A percentile compares a stretch with the other conserved stretches of the same genome.
Conservation (phyloP, 2,113 vertebrate species). For the Speoplatyrhinus poulsoni region DNA sequence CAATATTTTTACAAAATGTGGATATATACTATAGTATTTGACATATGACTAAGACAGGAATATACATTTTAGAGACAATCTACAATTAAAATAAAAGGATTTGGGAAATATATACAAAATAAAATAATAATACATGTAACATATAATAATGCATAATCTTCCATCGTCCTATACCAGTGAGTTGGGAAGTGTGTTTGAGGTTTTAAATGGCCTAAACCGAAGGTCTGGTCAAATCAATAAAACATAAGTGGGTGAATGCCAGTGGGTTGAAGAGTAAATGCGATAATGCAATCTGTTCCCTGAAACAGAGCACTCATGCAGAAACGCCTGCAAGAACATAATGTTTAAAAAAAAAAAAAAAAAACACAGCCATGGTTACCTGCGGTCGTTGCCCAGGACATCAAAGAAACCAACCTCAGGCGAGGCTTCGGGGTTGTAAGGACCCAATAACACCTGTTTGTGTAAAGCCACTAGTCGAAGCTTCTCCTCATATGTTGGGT, state of each 20-base stretch:
- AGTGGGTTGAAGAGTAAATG: background rate
- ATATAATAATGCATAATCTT: too few species aligned
- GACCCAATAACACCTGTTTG: slow-evolving; percentile 91
- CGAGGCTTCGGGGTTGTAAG: slow-evolving; percentile 93
- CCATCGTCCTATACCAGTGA: background rate
- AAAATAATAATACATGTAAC: too few species aligned
- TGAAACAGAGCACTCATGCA: background rate
- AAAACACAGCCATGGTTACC: slow-evolving; percentile 72
- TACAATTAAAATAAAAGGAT: too few species aligned
- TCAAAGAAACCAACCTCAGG: slow-evolving; percentile 99
- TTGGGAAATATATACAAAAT: too few species aligned
- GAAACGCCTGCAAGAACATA: background rate
- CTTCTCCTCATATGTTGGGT: slow-evolving; percentile 97
- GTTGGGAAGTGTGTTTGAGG: background rate
- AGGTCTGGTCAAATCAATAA: background rate
- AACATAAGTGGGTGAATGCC: background rate
- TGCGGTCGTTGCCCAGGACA: slow-evolving; percentile 95
- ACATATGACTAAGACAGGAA: too few species aligned
- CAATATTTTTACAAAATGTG: too few species aligned
- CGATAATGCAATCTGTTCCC: slow-evolving; percentile 7
- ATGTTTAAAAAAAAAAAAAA: background rate
- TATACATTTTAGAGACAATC: too few species aligned
- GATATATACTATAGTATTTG: too few species aligned
- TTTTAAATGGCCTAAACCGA: background rate
- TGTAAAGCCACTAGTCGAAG: slow-evolving; percentile 93